Conservation (phyloP, 2,797 vertebrate genomes). For the Darevskia mixta region DNA sequence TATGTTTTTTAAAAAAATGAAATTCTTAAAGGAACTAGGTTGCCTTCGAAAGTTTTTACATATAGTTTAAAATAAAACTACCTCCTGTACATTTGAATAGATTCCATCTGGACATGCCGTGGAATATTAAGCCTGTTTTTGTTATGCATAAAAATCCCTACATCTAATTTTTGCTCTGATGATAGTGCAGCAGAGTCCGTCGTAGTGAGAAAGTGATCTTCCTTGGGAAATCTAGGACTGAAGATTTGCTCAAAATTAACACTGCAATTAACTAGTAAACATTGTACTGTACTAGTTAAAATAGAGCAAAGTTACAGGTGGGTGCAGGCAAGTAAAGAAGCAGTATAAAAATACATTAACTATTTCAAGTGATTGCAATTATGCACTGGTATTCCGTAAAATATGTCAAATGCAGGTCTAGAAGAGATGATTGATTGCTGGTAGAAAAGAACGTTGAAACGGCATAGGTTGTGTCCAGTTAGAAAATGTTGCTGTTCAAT, state of each 20-base stretch:
- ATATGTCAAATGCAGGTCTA: slow-evolving; percentile 3
- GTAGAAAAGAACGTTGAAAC: slow-evolving; percentile 29
- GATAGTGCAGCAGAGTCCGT: slow-evolving; percentile 42
- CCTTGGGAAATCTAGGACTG: slow-evolving; percentile 32
- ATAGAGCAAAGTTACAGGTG: slow-evolving; percentile 36
- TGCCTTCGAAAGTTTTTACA: neutral
- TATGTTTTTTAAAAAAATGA: slow-evolving; percentile 14
- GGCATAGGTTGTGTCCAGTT: slow-evolving; percentile 36
- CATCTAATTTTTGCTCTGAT: slow-evolving; percentile 12
- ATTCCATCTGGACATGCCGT: slow-evolving; percentile 33
- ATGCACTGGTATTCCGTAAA: slow-evolving; percentile 26
- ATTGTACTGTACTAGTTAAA: neutral
- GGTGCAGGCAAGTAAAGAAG: slow-evolving; percentile 9
- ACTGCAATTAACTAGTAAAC: slow-evolving; percentile 24
- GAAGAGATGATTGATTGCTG: neutral
- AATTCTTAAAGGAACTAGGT: neutral
- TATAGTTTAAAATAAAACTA: neutral
- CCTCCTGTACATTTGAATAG: neutral
- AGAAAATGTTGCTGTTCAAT: slow-evolving; percentile 1
- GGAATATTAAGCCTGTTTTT: slow-evolving; percentile 29
- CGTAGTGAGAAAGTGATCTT: slow-evolving; percentile 30
- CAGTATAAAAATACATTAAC: slow-evolving; percentile 5
- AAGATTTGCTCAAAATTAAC: slow-evolving; percentile 44
- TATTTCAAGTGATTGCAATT: neutral
- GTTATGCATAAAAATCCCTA: neutral